phyloP scores from a whole-genome alignment of 2,113 vertebrate genomes.

The Malurus melanocephalus region DNA sequence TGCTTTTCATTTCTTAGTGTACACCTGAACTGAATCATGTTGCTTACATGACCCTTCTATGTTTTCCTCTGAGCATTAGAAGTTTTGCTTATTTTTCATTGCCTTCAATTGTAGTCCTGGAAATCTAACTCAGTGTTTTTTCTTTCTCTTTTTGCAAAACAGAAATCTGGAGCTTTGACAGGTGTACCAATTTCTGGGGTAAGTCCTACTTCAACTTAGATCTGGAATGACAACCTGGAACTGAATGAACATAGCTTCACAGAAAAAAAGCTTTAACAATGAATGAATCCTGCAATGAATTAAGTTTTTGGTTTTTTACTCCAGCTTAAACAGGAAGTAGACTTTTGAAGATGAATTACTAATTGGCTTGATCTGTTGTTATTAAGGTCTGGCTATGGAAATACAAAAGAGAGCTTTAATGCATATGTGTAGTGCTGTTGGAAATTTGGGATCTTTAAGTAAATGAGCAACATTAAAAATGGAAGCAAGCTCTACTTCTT shows the following conservation, averaged over 20 bases:
- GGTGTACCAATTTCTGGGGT: conserved; percentile 96
- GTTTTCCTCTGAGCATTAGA: neutral
- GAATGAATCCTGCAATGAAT: neutral
- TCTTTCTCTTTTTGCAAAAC: conserved; percentile 40
- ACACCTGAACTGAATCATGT: neutral
- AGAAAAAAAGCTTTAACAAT: neutral
- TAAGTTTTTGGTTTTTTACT: neutral
- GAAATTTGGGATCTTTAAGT: neutral
- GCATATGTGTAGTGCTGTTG: neutral
- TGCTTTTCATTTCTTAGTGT: neutral
- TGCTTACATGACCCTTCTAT: neutral
- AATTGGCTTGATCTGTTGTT: neutral
- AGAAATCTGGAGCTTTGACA: conserved; percentile 87
- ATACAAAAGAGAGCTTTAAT: neutral
- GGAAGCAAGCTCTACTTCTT: neutral
- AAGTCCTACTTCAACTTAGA: conserved; percentile 51
- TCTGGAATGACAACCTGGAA: neutral
- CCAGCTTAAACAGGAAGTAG: neutral
- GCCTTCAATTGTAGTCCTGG: neutral
- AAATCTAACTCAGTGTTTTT: neutral
- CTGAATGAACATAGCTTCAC: neutral
- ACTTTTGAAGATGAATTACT: neutral
- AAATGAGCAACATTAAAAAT: neutral
- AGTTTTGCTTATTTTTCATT: neutral
- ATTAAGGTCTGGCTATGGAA: neutral